Evolutionary conservation across 2,888 invertebrate species (phyloP).

Genomic region (Diploptera punctata): DNA sequence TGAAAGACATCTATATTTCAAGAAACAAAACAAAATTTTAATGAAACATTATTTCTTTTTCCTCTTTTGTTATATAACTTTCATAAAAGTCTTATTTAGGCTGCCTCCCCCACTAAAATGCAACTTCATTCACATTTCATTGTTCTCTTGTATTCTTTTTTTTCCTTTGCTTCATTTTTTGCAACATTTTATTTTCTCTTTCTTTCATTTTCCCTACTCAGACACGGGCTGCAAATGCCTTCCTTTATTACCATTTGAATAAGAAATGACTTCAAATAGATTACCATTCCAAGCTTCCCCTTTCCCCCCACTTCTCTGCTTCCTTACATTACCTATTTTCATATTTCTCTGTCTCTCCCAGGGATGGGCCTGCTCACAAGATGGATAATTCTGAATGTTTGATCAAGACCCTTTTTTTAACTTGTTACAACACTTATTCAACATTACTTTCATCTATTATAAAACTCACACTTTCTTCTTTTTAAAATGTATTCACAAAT

Average conservation of each 20-base stretch:
- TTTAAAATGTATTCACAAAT: too few relatives aligned
- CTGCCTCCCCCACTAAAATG: constrained; percentile 12
- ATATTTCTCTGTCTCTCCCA: constrained; percentile 41
- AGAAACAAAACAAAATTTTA: not conserved
- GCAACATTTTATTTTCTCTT: too few relatives aligned
- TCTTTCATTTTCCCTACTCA: too few relatives aligned
- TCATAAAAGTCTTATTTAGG: constrained; percentile 19
- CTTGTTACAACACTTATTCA: not conserved
- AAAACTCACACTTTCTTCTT: too few relatives aligned
- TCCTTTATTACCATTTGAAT: constrained; percentile 47
- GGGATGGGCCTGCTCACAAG: constrained; percentile 29
- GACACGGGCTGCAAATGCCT: constrained; percentile 35
- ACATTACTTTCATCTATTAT: not conserved
- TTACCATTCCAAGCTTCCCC: constrained; percentile 43
- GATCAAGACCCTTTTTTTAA: constrained; percentile 44
- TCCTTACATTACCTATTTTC: constrained; percentile 39
- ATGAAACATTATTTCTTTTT: not conserved
- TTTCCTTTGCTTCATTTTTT: constrained; percentile 34
- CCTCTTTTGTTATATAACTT: constrained; percentile 7
- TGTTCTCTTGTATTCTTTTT: constrained; percentile 36
- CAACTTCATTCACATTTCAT: constrained; percentile 43
- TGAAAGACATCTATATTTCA: not conserved
- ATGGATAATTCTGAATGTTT: constrained; percentile 43
- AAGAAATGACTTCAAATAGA: constrained; percentile 48
- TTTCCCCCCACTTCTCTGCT: constrained; percentile 27